Evolutionary conservation across 2,888 invertebrate species (phyloP).

Genomic region (Furcula furcula): DNA sequence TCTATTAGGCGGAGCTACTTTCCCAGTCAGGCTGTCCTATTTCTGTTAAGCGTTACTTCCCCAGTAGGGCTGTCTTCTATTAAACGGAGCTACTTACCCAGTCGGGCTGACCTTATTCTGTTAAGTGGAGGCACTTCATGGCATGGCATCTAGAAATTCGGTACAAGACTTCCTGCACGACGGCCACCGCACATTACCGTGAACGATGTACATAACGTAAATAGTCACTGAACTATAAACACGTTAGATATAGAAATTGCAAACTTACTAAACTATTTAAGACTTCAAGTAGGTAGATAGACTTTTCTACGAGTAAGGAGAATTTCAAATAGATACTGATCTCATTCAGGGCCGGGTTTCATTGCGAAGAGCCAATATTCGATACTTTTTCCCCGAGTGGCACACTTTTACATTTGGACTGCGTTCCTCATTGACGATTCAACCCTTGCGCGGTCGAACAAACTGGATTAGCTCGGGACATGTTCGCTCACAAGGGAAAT

Average conservation of each 20-base stretch:
- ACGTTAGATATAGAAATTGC: slow-evolving; percentile 2
- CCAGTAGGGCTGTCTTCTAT: no score
- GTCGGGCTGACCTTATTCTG: no score
- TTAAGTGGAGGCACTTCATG: no score
- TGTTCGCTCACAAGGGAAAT: slow-evolving; percentile 76
- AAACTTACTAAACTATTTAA: slow-evolving; percentile 23
- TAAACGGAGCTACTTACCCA: no score
- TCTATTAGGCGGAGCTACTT: no score
- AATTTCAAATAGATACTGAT: slow-evolving; percentile 58
- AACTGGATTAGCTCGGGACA: slow-evolving; percentile 78
- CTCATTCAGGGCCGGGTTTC: slow-evolving; percentile 53
- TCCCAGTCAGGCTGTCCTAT: no score
- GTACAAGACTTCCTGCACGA: no score
- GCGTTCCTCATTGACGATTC: slow-evolving; percentile 76
- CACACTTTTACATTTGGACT: slow-evolving; percentile 73
- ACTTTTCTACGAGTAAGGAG: slow-evolving; percentile 39
- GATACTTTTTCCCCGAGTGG: slow-evolving; percentile 63
- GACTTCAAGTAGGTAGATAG: slow-evolving; percentile 26
- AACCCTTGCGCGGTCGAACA: slow-evolving; percentile 79
- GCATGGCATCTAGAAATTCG: no score
- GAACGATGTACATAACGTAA: no score
- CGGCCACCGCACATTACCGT: no score
- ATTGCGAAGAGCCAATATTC: slow-evolving; percentile 66
- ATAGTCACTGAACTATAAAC: slow-evolving; percentile 5
- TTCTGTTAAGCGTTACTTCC: no score